These are phyloP conservation scores for Palythoa heliodiscus DNA, from an alignment of 92 coral and sea anemone genomes.

Conservation along the genomic window DNA sequence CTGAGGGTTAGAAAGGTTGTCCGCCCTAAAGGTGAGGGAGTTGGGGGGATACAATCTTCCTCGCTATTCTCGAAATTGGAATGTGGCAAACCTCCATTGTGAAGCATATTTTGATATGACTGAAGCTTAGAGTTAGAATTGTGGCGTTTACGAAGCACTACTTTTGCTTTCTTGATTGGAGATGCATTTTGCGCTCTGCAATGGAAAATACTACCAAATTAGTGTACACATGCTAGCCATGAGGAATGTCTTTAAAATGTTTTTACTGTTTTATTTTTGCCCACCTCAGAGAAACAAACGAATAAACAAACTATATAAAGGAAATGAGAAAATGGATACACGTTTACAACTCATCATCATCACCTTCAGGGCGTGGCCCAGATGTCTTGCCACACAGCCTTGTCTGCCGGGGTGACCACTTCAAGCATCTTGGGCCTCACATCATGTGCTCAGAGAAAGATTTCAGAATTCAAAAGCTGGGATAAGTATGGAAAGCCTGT, in stretches of 20 bases:
- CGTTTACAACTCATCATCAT: no score
- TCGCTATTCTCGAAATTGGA: slow-evolving; percentile 31
- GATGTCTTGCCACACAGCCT: no score
- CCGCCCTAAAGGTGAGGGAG: slow-evolving; percentile 70
- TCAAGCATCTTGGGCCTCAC: no score
- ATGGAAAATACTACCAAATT: neutral
- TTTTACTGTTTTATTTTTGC: no score
- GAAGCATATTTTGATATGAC: neutral
- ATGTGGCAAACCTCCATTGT: neutral
- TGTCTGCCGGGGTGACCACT: no score
- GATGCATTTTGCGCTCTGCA: slow-evolving; percentile 40
- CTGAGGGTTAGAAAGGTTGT: slow-evolving; percentile 44
- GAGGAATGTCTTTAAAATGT: neutral
- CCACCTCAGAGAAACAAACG: no score
- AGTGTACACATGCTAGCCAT: neutral
- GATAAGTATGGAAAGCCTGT: no score
- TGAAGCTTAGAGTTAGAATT: neutral
- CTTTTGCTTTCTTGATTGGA: slow-evolving; percentile 29
- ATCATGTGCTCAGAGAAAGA: no score
- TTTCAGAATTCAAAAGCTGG: no score
- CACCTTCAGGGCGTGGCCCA: no score
- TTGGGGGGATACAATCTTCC: slow-evolving; percentile 83
- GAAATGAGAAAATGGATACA: no score
- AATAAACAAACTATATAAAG: no score
- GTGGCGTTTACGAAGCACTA: slow-evolving; percentile 24